Evolutionary conservation across 2,888 invertebrate genomes (phyloP).

Genomic region (Pterostichus niger): DNA sequence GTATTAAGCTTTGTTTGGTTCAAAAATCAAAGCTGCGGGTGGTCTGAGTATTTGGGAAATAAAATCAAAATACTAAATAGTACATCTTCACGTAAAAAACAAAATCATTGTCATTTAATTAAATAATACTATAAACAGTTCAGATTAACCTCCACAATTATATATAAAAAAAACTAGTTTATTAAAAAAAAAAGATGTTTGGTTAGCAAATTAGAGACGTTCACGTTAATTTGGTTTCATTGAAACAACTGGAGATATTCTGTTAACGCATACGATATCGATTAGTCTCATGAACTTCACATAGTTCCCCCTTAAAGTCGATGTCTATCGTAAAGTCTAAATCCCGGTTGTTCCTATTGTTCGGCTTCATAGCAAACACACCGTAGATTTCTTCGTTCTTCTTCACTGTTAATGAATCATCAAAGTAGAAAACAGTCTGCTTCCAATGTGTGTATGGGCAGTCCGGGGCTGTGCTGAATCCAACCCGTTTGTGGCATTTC

Average conservation of each 20-base stretch:
- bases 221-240: constrained; percentile 2
- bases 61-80: constrained; percentile 26
- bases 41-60: constrained; percentile 55
- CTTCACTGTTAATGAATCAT: constrained; percentile 98
- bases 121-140: constrained; percentile 55
- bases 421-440: constrained; percentile 97
- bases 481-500: constrained; percentile 98
- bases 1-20: constrained; percentile 34
- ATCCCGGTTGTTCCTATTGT: constrained; percentile 97
- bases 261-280: constrained; percentile 94
- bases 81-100: constrained; percentile 22
- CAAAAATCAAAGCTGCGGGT: constrained; percentile 32
- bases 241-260: background rate
- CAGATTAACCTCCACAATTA: constrained; percentile 44
- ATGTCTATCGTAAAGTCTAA: constrained; percentile 96
- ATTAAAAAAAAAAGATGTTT: constrained; percentile 30
- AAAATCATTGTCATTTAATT: constrained; percentile 30
- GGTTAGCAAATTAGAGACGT: constrained; percentile 18
- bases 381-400: constrained; percentile 96
- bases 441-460: constrained; percentile 99
- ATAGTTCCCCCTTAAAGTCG: constrained; percentile 94
- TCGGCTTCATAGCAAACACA: constrained; percentile 95
- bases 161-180: constrained; percentile 1
- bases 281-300: constrained; percentile 91
- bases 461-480: constrained; percentile 99